These are phyloP conservation scores for Sinocyclocheilus rhinocerous DNA, from an alignment of 2,113 vertebrate genomes.

Conservation along the genomic window DNA sequence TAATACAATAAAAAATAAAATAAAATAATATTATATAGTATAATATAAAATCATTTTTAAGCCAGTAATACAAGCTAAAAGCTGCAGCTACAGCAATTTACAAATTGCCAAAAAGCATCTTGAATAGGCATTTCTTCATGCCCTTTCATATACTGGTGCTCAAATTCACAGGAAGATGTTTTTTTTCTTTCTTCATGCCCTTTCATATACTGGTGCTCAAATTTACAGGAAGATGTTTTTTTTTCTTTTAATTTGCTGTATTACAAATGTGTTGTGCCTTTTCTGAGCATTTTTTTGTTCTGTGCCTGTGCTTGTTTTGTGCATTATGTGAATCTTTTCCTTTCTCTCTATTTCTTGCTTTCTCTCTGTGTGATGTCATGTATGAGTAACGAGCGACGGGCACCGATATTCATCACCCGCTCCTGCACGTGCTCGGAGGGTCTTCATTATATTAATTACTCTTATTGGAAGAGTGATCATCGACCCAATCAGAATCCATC, in stretches of 20 bases:
- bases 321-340: background rate
- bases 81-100: too few relatives aligned
- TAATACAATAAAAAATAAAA: background rate
- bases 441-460: slow-evolving; percentile 92
- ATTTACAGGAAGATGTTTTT: background rate
- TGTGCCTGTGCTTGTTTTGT: slow-evolving; percentile 3
- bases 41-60: too few relatives aligned
- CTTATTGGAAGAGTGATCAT: slow-evolving; percentile 96
- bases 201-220: background rate
- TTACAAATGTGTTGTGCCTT: background rate
- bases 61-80: too few relatives aligned
- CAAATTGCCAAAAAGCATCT: background rate
- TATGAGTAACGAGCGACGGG: slow-evolving; percentile 80
- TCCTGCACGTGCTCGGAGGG: slow-evolving; percentile 78
- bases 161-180: background rate
- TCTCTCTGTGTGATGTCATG: slow-evolving; percentile 65
- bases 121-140: background rate
- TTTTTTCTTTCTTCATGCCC: background rate
- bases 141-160: background rate
- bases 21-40: background rate
- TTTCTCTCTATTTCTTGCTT: slow-evolving; percentile 1
- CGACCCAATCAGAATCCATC: slow-evolving; percentile 85
- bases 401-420: slow-evolving; percentile 73
- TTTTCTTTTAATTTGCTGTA: background rate
- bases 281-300: background rate